These are phyloP conservation scores for Oreohelix idahoensis DNA, from an alignment of 1,140 invertebrate species.

Conservation along the genomic window DNA sequence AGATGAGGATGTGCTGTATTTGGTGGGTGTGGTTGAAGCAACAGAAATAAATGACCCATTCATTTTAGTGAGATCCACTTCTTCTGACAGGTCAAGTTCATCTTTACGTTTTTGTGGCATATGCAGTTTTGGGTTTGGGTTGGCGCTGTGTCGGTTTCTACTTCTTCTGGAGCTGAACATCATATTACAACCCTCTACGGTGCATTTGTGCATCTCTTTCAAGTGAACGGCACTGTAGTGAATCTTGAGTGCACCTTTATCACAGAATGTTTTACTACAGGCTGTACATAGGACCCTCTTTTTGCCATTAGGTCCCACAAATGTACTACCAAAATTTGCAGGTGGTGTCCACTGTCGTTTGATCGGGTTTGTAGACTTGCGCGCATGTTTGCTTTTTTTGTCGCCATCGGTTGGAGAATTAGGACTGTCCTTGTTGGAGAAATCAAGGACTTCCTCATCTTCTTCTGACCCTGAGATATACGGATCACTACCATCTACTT, in stretches of 20 bases:
- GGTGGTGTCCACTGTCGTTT: slow-evolving; percentile 91
- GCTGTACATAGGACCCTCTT: slow-evolving; percentile 98
- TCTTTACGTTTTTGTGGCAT: slow-evolving; percentile 81
- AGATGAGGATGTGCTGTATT: not conserved
- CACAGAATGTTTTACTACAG: slow-evolving; percentile 99
- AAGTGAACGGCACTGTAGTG: slow-evolving; percentile 99
- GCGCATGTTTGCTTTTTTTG: slow-evolving; percentile 74
- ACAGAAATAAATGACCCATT: slow-evolving; percentile 43
- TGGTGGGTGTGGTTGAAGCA: slow-evolving; percentile 7
- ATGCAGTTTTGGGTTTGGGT: slow-evolving; percentile 98
- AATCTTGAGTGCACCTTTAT: slow-evolving; percentile 97
- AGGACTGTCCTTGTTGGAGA: slow-evolving; percentile 57
- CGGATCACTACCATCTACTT: not conserved
- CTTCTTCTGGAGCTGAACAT: slow-evolving; percentile 98
- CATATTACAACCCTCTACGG: slow-evolving; percentile 98
- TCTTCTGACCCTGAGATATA: slow-evolving; percentile 25
- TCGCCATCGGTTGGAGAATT: slow-evolving; percentile 61
- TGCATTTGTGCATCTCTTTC: slow-evolving; percentile 98
- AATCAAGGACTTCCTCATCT: slow-evolving; percentile 53
- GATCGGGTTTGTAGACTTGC: slow-evolving; percentile 88
- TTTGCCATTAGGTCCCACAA: slow-evolving; percentile 72
- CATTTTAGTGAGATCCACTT: slow-evolving; percentile 2
- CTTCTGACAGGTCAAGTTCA: slow-evolving; percentile 13
- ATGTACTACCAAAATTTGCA: slow-evolving; percentile 66
- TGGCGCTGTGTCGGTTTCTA: slow-evolving; percentile 95